A percentile compares a stretch with the other conserved stretches of the same genome.
Evolutionary conservation across 2,797 vertebrate genomes (phyloP).

Genomic region (Siniperca obscura): DNA sequence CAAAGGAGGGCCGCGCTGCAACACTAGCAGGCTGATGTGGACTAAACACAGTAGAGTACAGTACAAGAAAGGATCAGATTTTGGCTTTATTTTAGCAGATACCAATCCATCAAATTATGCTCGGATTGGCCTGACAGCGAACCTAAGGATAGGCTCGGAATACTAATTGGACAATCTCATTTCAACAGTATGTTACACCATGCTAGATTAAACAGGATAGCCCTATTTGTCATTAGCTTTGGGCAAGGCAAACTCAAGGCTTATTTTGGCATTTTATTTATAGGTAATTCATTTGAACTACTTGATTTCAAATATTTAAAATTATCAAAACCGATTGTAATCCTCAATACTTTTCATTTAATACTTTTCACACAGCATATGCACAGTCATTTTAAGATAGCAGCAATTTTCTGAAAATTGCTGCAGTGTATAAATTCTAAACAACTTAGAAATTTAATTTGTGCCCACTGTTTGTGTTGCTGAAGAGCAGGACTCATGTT

Average conservation of each 20-base stretch:
- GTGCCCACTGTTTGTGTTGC: background rate
- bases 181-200: background rate
- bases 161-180: slow-evolving; percentile 4
- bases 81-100: background rate
- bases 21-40: background rate
- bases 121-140: background rate
- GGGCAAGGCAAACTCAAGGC: no score
- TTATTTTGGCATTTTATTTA: slow-evolving; percentile 6
- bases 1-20: background rate
- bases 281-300: background rate
- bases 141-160: background rate
- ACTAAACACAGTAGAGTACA: background rate
- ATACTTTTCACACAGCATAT: background rate
- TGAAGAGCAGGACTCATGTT: background rate
- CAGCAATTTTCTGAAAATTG: background rate
- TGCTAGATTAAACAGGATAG: background rate
- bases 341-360: background rate
- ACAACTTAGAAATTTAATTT: background rate
- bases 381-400: background rate
- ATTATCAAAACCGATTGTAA: background rate
- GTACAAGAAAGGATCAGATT: background rate
- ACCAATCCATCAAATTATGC: background rate
- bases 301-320: background rate
- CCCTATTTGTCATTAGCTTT: no score
- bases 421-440: background rate